Percentiles rank a stretch among this genome's conserved stretches.
Conservation (phyloP, 1,140 invertebrate genomes). For the Hormaphis cornu region DNA sequence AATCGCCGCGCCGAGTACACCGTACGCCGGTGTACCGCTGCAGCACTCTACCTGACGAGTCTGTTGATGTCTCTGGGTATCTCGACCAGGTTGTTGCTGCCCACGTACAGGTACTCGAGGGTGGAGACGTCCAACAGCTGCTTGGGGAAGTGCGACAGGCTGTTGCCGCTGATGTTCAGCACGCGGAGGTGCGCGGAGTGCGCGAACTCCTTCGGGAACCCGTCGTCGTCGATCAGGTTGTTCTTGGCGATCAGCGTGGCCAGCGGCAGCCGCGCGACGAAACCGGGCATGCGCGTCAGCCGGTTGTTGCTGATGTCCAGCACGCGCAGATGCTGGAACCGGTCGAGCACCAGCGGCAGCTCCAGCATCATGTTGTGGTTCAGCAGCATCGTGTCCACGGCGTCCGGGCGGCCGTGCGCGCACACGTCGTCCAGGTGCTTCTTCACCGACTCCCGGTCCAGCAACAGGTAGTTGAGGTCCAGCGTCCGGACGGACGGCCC, state of each 20-base stretch:
- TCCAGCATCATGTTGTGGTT: conserved; percentile 57
- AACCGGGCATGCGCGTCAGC: conserved; percentile 63
- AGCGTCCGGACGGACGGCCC: conserved; percentile 49
- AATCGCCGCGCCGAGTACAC: no score
- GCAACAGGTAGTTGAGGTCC: conserved; percentile 57
- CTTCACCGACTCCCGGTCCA: conserved; percentile 51
- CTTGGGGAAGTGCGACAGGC: conserved; percentile 69
- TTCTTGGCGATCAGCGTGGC: conserved; percentile 75
- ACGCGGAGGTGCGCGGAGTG: conserved; percentile 56
- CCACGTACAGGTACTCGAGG: conserved; percentile 78
- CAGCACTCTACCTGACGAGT: conserved; percentile 64
- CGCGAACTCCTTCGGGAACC: conserved; percentile 75
- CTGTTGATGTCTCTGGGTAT: conserved; percentile 74
- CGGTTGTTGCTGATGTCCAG: conserved; percentile 83
- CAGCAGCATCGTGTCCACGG: conserved; percentile 59
- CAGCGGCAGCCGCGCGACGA: conserved; percentile 61
- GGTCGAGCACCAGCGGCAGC: conserved; percentile 47
- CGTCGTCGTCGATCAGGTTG: conserved; percentile 69
- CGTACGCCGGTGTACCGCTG: no score
- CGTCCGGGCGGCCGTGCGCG: conserved; percentile 49
- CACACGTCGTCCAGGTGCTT: conserved; percentile 44
- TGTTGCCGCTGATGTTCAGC: conserved; percentile 87
- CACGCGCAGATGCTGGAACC: conserved; percentile 58
- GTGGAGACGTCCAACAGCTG: conserved; percentile 69
- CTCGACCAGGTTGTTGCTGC: conserved; percentile 71